phyloP scores from a whole-genome alignment of 2,888 invertebrate genomes.

The Callyntrura guangdongensis region DNA sequence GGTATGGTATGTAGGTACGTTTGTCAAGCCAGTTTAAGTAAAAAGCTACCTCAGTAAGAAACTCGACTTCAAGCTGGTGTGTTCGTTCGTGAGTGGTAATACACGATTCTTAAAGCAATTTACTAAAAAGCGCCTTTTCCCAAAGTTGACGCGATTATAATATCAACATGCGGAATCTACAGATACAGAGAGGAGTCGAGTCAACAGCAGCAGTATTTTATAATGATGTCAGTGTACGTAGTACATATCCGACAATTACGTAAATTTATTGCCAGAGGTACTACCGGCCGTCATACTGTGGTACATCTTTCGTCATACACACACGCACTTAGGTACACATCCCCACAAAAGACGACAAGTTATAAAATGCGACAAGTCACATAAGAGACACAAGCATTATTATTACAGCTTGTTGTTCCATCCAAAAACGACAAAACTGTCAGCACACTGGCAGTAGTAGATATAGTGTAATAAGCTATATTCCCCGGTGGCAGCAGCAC shows the following conservation, averaged over 20 bases:
- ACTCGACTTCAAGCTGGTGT: neutral
- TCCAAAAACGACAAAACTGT: slow-evolving; percentile 22
- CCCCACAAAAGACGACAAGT: neutral
- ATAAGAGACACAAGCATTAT: slow-evolving; percentile 8
- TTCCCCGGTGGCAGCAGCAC: neutral
- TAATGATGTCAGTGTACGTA: neutral
- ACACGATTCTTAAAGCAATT: slow-evolving; percentile 1
- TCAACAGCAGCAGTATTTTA: neutral
- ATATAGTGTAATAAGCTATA: slow-evolving; percentile 5
- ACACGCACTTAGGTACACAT: neutral
- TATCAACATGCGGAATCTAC: neutral
- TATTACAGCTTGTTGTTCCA: slow-evolving; percentile 16
- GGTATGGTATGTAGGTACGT: neutral
- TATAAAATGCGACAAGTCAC: neutral
- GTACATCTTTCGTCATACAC: neutral
- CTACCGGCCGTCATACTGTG: neutral
- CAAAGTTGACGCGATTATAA: neutral
- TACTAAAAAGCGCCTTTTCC: neutral
- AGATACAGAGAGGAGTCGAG: neutral
- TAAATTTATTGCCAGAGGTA: slow-evolving; percentile 16
- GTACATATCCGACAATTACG: slow-evolving; percentile 22
- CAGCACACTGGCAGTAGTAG: neutral
- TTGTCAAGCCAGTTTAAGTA: slow-evolving; percentile 23
- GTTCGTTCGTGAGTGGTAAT: neutral
- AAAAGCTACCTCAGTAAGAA: neutral